Base-by-base conservation (phyloP, 2,888 invertebrate species). In the Ectemnius continuus region DNA sequence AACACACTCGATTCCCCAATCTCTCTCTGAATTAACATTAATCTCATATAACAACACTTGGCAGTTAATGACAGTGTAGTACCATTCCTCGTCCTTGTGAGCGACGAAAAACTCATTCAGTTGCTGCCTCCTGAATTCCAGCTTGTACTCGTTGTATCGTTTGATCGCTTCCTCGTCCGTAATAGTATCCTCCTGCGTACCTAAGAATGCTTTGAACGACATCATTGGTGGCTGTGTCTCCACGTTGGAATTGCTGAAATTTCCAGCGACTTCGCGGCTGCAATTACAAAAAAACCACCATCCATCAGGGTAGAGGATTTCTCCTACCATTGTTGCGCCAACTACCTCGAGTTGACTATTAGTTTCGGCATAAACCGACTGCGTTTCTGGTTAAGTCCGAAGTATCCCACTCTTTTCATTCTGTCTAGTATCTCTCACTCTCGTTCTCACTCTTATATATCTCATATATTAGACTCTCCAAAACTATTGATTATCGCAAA, bases 41-140 rank as follows among this genome's bases (percentile, higher is more conserved):
- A 36, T 36, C 36, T 36, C 36, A 36, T 36, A 36, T 36, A 36
- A 11, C 11, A 36, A 36, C 8, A 36, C 8, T 36, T 36, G 36
- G 58, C 59, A 58, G 64, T 67, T 75, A 28, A 61, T 36, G 11
- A 36, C 45, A 45, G 47, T 26, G 13, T 16, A 52, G 16, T 94
- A 99, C 99, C 99, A 99, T 95, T 99, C 99, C 92, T 99, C 99
- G 88, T 99, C 99, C 92, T 99, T 99, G 93, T 99, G 99, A 60
- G 97, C 96, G 86, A 99, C 96, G 92, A 99, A 99, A 93, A 99
- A 99, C 91, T 99, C 98, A 92, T 98, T 98, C 69, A 99, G 94
- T 91, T 99, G 99, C 90, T 98, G 98, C 67, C 97, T 94, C 87
- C 97, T 96, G 91, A 99, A 99, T 88, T 99, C 99, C 87, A 97